Evolutionary conservation across 2,888 invertebrate species (phyloP).

Genomic region (Mamestra brassicae): DNA sequence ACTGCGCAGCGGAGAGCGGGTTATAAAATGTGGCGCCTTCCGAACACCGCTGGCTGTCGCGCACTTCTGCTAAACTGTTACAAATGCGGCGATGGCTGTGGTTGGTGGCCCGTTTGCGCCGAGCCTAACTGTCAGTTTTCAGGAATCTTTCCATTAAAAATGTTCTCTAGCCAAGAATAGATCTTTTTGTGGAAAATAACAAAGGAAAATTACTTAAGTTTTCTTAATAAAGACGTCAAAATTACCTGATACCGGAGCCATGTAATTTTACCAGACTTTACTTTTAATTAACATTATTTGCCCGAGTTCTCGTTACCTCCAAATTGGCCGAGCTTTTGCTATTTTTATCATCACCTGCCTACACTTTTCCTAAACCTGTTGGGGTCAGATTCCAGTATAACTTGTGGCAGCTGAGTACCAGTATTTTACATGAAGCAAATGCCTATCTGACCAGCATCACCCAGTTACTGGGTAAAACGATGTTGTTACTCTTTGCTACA

Average conservation of each 20-base stretch:
- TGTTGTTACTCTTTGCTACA: too few relatives aligned
- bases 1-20: too few relatives aligned
- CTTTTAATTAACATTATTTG: background rate
- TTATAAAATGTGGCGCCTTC: too few relatives aligned
- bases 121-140: background rate
- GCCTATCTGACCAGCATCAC: background rate
- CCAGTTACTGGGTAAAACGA: background rate
- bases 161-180: background rate
- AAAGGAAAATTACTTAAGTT: conserved; percentile 1
- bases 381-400: background rate
- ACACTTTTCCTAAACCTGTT: background rate
- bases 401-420: background rate
- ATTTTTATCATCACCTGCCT: background rate
- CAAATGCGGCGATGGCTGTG: too few relatives aligned
- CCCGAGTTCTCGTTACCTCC: background rate
- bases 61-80: too few relatives aligned
- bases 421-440: background rate
- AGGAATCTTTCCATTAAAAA: background rate
- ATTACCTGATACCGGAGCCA: background rate
- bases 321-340: background rate
- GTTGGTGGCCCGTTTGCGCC: too few relatives aligned
- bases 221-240: background rate
- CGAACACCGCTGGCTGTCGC: too few relatives aligned
- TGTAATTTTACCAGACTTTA: conserved; percentile 4
- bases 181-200: conserved; percentile 1